A percentile compares a stretch with the other conserved stretches of the same genome.
Evolutionary conservation across 2,797 vertebrate species (phyloP).

Genomic region (Scarus forsteni): DNA sequence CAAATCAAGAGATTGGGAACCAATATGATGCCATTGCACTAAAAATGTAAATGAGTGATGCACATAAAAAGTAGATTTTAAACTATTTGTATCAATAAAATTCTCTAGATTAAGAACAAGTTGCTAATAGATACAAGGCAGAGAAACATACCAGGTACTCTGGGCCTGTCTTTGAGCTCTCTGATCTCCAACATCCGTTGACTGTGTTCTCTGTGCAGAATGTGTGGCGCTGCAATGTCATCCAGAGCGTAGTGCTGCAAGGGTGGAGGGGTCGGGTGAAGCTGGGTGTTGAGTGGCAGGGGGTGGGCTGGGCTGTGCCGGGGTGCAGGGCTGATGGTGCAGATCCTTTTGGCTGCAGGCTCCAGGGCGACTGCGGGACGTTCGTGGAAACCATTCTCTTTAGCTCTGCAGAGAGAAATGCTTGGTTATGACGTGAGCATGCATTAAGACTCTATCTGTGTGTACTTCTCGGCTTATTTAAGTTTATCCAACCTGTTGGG

Average conservation of each 20-base stretch:
- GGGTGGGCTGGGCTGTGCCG: slow-evolving; percentile 97
- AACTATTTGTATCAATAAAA: no score
- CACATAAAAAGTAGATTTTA: no score
- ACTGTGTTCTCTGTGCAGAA: slow-evolving; percentile 89
- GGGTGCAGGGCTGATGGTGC: slow-evolving; percentile 98
- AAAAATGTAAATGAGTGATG: no score
- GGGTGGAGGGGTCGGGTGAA: slow-evolving; percentile 95
- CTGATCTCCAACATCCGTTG: slow-evolving; percentile 93
- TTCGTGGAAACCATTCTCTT: slow-evolving; percentile 93
- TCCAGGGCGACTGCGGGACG: slow-evolving; percentile 90
- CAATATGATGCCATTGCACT: no score
- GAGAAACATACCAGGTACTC: slow-evolving; percentile 80
- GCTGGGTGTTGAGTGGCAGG: slow-evolving; percentile 89
- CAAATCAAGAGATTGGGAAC: no score
- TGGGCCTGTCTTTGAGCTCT: slow-evolving; percentile 93
- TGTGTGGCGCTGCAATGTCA: slow-evolving; percentile 93
- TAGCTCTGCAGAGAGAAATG: slow-evolving; percentile 65
- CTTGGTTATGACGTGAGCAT: neutral
- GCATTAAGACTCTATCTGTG: neutral
- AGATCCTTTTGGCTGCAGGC: slow-evolving; percentile 94
- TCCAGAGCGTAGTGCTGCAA: slow-evolving; percentile 98
- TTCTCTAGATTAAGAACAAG: no score
- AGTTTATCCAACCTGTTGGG: slow-evolving; percentile 89
- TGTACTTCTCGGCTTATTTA: no score
- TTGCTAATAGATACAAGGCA: no score